phyloP scores from a whole-genome alignment of 2,888 invertebrate species.

The Pristionchus entomophagus region DNA sequence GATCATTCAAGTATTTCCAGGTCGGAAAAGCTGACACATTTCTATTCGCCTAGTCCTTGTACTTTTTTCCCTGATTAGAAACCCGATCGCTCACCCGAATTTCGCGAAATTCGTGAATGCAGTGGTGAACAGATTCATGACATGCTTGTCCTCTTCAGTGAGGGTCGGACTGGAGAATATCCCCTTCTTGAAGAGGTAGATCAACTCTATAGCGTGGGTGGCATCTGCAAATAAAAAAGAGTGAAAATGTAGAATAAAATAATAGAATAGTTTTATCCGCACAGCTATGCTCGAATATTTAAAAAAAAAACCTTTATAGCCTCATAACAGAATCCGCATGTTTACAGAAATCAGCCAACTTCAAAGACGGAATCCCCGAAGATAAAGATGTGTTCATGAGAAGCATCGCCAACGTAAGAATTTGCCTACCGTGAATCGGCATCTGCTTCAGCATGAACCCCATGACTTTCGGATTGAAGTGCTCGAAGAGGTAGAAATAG shows the following conservation, averaged over 20 bases:
- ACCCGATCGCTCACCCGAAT: slow-evolving; percentile 1
- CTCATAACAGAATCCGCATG: background rate
- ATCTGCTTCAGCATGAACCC: slow-evolving; percentile 65
- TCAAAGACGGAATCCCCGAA: background rate
- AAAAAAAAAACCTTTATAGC: background rate
- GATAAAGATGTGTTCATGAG: background rate
- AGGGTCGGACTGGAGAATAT: background rate
- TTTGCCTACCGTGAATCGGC: slow-evolving; percentile 60
- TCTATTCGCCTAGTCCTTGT: no score
- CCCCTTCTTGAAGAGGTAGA: slow-evolving; percentile 25
- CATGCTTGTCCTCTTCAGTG: background rate
- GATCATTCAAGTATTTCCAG: background rate
- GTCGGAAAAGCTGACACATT: background rate
- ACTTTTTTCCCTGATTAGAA: no score
- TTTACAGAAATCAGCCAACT: no score
- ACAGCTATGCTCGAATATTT: background rate
- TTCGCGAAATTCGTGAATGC: slow-evolving; percentile 42
- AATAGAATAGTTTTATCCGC: background rate
- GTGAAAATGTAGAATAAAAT: no score
- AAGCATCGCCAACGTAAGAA: background rate
- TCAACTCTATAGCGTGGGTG: background rate
- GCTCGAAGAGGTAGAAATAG: slow-evolving; percentile 67
- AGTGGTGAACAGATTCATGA: slow-evolving; percentile 29
- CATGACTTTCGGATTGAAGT: slow-evolving; percentile 62
- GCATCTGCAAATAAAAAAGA: slow-evolving; percentile 26